A percentile compares a stretch with the other conserved stretches of the same genome.
Evolutionary conservation across 2,797 vertebrate species (phyloP).

Genomic region (Sebastes steindachneri): DNA sequence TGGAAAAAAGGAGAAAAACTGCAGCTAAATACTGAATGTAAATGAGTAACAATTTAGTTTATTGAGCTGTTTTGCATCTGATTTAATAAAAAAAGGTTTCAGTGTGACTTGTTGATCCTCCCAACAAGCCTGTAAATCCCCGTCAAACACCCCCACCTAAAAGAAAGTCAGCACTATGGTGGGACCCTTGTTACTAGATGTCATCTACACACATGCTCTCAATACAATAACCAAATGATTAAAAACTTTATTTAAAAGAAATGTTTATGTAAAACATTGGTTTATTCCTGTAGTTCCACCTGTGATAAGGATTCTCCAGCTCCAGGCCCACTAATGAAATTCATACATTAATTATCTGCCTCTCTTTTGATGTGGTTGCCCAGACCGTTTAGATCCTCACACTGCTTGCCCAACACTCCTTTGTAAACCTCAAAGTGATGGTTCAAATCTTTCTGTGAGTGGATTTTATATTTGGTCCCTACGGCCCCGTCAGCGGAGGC

Average conservation of each 20-base stretch:
- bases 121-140: background rate
- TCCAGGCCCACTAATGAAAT: background rate
- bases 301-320: background rate
- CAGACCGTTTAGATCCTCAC: constrained; percentile 63
- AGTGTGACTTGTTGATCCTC: background rate
- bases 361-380: background rate
- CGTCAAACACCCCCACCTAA: background rate
- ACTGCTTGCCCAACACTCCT: constrained; percentile 83
- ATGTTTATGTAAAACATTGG: background rate
- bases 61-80: background rate
- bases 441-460: constrained; percentile 86
- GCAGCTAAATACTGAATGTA: background rate
- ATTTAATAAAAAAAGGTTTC: background rate
- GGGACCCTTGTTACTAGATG: background rate
- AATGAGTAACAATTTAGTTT: background rate
- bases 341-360: background rate
- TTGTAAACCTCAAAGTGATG: constrained; percentile 89
- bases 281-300: background rate
- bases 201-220: background rate
- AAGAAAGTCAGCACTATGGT: background rate
- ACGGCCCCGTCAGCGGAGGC: constrained; percentile 84
- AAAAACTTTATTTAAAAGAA: constrained; percentile 41
- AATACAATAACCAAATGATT: background rate
- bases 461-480: constrained; percentile 87
- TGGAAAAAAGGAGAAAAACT: background rate